These are phyloP conservation scores for Eunapius fragilis DNA, from an alignment of 37 sponge, comb jelly and placozoan genomes.

Conservation along the genomic window DNA sequence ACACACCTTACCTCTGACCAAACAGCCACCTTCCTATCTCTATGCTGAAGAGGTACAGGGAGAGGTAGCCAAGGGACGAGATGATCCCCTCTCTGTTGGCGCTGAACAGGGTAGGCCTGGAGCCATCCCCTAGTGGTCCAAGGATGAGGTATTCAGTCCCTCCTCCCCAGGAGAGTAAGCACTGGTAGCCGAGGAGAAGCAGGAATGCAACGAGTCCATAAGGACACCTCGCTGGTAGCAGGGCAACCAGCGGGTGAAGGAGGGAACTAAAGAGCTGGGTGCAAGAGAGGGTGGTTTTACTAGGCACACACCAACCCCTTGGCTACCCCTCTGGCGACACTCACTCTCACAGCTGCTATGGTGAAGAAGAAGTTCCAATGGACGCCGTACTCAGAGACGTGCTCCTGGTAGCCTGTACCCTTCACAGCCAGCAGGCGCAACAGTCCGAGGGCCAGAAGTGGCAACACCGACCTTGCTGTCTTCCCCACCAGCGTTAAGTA, in stretches of 20 bases:
- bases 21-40: conserved; percentile 82
- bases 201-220: conserved; percentile 29
- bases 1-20: conserved; percentile 41
- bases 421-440: conserved; percentile 69
- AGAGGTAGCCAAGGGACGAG: conserved; percentile 86
- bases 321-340: too few species aligned
- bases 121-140: conserved; percentile 70
- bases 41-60: conserved; percentile 78
- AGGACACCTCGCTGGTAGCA: conserved; percentile 1
- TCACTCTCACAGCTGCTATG: conserved; percentile 82
- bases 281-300: conserved; percentile 26
- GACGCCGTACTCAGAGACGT: conserved; percentile 90
- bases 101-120: conserved; percentile 66
- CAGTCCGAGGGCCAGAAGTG: conserved; percentile 81
- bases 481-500: conserved; percentile 19
- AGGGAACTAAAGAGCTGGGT: conserved; percentile 46
- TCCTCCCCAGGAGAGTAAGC: conserved; percentile 41
- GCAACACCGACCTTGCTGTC: conserved; percentile 28
- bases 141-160: conserved; percentile 62
- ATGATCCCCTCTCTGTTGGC: conserved; percentile 94
- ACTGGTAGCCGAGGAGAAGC: conserved; percentile 62
- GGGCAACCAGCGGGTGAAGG: conserved; percentile 39
- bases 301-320: too few species aligned
- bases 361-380: conserved; percentile 99
- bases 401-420: conserved; percentile 75